Evolutionary conservation across 2,797 vertebrate species (phyloP).

Genomic region (Acropternis orthonyx): DNA sequence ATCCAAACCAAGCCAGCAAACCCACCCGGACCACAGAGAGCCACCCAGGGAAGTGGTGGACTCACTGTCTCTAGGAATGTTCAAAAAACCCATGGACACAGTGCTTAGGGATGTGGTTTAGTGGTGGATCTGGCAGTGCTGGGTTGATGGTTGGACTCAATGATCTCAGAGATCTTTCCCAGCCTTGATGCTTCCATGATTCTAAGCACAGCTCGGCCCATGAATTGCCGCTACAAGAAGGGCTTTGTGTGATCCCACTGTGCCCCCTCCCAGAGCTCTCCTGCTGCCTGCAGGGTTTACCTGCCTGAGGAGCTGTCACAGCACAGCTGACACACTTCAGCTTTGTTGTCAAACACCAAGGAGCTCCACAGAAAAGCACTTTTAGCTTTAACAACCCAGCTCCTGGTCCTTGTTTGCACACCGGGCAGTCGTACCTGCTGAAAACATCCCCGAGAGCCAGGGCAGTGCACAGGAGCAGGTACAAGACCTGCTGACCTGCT

Average conservation of each 20-base stretch:
- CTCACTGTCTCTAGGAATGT: not conserved
- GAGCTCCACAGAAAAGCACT: not conserved
- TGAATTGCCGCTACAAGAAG: not conserved
- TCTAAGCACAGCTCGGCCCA: not conserved
- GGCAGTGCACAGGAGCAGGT: not conserved
- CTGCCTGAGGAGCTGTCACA: not conserved
- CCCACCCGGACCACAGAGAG: not conserved
- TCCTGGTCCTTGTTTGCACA: not conserved
- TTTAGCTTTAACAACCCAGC: not conserved
- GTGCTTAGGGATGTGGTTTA: not conserved
- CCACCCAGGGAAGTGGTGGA: not conserved
- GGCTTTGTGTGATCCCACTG: not conserved
- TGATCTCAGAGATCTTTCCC: not conserved
- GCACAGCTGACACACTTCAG: not conserved
- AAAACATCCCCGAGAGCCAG: fast-evolving
- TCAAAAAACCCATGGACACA: not conserved
- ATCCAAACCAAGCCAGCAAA: not conserved
- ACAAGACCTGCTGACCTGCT: not conserved
- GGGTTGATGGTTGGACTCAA: not conserved
- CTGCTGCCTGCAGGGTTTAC: not conserved
- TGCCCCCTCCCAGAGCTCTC: not conserved
- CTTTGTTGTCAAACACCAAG: not conserved
- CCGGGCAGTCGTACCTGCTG: not conserved
- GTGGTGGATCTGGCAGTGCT: not conserved
- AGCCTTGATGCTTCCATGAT: not conserved